Base-by-base conservation (phyloP, 2,888 invertebrate species). In the Eupeodes latifasciatus region DNA sequence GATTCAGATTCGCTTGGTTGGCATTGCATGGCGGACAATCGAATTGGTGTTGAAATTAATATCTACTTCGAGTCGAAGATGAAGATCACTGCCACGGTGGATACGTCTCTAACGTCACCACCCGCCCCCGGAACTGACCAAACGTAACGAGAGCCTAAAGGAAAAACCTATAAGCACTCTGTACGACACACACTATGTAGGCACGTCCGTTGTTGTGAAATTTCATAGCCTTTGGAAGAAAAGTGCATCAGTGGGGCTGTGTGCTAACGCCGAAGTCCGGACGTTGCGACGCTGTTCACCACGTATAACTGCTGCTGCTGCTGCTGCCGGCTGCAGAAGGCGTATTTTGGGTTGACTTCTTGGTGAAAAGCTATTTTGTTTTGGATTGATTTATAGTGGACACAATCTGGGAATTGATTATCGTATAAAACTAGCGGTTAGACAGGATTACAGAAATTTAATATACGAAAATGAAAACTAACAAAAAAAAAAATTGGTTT, bases 1-100 rank as follows among this genome's bases (percentile, higher is more conserved):
- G 66, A 27, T 14, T 66, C 19, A 5, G 66, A 81, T 67, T 69
- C 69, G 72, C 51, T 77, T 77, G 76, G 77, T 72, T 77, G 76
- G 55, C 61, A 66, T 49, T 53, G 76, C 76, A 72, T 59, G 27
- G 57, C 76, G 19, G 69, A 85, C 79, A 80, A 85, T 80, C 77
- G 77, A 85, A 85, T 77, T 47, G 71, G 82, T 80, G 86, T 79
- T 86, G 79, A 86, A 86, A 86, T 72, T 82, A 86, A 86, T 86
- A 83, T 86, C 86, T 53, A 82, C 16, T 66, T 66, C 14, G 66
- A 66, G 27, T 64, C 71, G 16, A 69, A 71, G 72, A 79, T 79
- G 82, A 79, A 79, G 83, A 83, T 83, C 79, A 80, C 27, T 80
- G 82, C 76, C 83, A 86, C 7, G 76, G 64, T 47, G 4, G 40